A percentile compares a stretch with the other conserved stretches of the same genome.
Evolutionary conservation across 64 coral and sea anemone genomes (phyloP).

Genomic region (Catalaphyllia jardinei): DNA sequence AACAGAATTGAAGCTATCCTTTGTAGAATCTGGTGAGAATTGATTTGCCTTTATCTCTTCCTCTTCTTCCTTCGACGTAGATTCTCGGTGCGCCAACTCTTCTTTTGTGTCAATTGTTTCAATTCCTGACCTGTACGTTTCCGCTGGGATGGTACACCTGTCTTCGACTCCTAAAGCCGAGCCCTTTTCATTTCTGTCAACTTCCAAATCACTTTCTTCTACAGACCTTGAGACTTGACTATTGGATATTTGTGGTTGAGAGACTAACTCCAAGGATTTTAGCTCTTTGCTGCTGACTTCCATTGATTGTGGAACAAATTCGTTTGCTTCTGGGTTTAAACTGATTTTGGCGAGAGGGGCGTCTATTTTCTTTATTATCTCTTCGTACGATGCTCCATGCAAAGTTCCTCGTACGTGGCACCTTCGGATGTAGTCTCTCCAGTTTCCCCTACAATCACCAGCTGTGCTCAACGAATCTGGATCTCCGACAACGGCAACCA

Average conservation of each 20-base stretch:
- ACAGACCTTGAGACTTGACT: not conserved
- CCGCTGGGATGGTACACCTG: not conserved
- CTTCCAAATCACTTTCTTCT: not conserved
- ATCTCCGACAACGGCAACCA: constrained; percentile 76
- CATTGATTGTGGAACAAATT: constrained; percentile 11
- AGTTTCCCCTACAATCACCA: constrained; percentile 51
- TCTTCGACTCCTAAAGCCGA: not conserved
- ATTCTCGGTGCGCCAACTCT: not conserved
- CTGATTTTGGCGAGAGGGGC: not conserved
- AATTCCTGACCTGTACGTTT: not conserved
- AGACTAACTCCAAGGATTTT: not conserved
- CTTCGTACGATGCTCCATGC: constrained; percentile 14
- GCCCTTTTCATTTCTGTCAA: not conserved
- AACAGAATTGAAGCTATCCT: too few species aligned
- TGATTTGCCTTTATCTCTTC: not conserved
- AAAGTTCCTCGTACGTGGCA: constrained; percentile 19
- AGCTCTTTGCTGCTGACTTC: not conserved
- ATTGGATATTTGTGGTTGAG: too few species aligned
- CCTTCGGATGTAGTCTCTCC: constrained; percentile 73
- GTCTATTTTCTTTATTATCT: constrained; percentile 17
- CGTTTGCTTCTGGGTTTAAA: constrained; percentile 22
- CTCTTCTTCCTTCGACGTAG: not conserved
- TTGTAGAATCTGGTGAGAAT: too few species aligned
- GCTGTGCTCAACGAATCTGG: constrained; percentile 65
- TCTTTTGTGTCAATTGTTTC: not conserved